Conservation (phyloP, 1,140 invertebrate genomes). For the Micrasema minimum region DNA sequence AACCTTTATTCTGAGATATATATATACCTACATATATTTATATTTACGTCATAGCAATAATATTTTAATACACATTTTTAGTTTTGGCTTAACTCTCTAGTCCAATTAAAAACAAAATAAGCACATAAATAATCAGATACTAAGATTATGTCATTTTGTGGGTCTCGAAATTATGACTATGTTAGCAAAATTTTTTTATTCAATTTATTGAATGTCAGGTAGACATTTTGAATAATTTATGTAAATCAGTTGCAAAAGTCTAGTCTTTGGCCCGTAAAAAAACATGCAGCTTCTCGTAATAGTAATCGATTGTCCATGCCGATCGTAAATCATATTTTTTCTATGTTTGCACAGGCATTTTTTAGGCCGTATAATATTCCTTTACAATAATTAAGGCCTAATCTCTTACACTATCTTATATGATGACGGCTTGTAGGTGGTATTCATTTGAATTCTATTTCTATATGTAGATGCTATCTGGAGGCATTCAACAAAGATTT, state of each 20-base stretch:
- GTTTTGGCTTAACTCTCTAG: no score
- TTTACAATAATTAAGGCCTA: conserved; percentile 49
- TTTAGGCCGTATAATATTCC: conserved; percentile 34
- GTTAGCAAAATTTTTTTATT: no score
- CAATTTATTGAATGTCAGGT: no score
- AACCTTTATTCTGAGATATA: no score
- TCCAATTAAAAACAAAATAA: no score
- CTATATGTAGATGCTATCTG: conserved; percentile 45
- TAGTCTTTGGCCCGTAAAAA: conserved; percentile 4
- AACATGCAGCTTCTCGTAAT: conserved; percentile 5
- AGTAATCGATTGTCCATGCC: conserved; percentile 36
- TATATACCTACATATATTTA: no score
- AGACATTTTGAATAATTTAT: conserved; percentile 30
- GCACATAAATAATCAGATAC: no score
- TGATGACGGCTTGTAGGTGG: conserved; percentile 53
- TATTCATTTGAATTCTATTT: conserved; percentile 48
- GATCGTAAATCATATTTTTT: conserved; percentile 42
- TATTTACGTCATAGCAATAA: no score
- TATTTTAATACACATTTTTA: no score
- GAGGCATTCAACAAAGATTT: no score
- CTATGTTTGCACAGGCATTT: conserved; percentile 46
- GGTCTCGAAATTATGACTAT: no score
- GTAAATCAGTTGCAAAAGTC: conserved; percentile 25
- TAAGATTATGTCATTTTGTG: no score
- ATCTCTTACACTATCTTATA: conserved; percentile 51